Conservation (phyloP, 2,797 vertebrate species). For the Cygnus olor region DNA sequence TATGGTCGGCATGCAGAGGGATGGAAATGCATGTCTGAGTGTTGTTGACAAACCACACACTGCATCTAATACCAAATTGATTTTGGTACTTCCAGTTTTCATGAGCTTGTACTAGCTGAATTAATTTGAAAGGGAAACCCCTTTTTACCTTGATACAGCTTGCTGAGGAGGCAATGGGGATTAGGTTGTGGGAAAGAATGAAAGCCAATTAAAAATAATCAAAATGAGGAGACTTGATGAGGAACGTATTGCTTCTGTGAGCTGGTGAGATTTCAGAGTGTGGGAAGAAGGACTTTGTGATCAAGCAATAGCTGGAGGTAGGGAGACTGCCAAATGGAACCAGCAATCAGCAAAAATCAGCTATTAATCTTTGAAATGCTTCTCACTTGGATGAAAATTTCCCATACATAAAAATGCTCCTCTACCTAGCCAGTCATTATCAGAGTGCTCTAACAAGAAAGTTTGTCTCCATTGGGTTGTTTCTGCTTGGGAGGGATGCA, state of each 20-base stretch:
- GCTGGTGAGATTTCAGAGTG: neutral
- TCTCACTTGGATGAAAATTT: neutral
- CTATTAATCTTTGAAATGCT: conserved; percentile 1
- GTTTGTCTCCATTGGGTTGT: neutral
- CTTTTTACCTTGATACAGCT: neutral
- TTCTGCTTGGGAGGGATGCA: neutral
- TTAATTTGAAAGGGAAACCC: neutral
- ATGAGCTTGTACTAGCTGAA: neutral
- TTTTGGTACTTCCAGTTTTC: neutral
- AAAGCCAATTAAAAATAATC: conserved; percentile 12
- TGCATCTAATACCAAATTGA: neutral
- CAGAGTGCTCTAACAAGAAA: neutral
- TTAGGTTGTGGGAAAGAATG: neutral
- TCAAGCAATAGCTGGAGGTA: neutral
- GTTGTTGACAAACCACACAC: neutral
- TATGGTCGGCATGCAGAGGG: neutral
- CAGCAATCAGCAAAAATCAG: neutral
- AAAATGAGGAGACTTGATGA: neutral
- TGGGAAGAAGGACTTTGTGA: neutral
- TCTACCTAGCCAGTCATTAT: neutral
- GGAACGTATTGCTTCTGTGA: neutral
- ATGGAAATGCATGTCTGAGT: neutral
- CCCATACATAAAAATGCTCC: neutral
- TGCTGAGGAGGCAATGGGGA: neutral
- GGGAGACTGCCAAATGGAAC: neutral